Conservation (phyloP, 2,113 vertebrate species). For the Nanger granti region DNA sequence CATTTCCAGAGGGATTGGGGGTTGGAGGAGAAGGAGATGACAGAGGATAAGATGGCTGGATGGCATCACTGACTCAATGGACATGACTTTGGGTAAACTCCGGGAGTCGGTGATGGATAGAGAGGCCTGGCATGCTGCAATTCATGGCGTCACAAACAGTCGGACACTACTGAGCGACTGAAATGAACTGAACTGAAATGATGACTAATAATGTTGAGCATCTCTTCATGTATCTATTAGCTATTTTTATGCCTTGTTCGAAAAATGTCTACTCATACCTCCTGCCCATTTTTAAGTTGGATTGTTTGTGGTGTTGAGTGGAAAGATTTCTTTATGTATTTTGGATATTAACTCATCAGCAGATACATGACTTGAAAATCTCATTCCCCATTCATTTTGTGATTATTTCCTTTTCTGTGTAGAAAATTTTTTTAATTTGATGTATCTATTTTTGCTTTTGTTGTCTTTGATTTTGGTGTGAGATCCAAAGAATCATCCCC, state of each 20-base stretch:
- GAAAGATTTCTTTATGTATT: neutral
- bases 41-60: too few species aligned
- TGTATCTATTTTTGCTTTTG: neutral
- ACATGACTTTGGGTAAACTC: too few species aligned
- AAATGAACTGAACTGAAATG: neutral
- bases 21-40: too few species aligned
- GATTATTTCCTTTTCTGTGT: neutral
- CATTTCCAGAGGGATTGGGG: neutral
- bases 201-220: neutral
- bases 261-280: neutral
- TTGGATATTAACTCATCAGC: neutral
- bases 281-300: neutral
- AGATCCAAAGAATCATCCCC: neutral
- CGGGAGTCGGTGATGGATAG: too few species aligned
- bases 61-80: too few species aligned
- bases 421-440: neutral
- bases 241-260: neutral
- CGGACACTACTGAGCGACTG: accelerated
- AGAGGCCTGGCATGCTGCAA: too few species aligned
- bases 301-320: neutral
- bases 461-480: neutral
- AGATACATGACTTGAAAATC: neutral
- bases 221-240: neutral
- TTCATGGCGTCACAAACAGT: too few species aligned
- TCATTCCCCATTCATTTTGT: neutral